Evolutionary conservation across 1,140 invertebrate genomes (phyloP).

Genomic region (Trachelipus rathkii): DNA sequence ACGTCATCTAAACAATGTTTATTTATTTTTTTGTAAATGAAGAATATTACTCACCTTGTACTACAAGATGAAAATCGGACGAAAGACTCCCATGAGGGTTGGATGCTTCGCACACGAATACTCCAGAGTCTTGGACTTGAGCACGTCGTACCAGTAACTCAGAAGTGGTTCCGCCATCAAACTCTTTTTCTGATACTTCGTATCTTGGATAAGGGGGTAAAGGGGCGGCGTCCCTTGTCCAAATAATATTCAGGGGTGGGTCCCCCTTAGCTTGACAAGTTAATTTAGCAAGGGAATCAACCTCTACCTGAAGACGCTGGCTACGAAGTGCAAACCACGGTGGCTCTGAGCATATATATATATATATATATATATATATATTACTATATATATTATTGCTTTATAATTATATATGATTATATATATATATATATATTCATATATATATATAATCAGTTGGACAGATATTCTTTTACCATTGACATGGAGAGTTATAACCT

Average conservation of each 20-base stretch:
- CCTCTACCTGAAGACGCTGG: slow-evolving; percentile 31
- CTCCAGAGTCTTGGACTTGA: slow-evolving; percentile 51
- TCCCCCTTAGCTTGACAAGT: slow-evolving; percentile 56
- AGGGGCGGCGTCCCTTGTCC: slow-evolving; percentile 68
- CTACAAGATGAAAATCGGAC: slow-evolving; percentile 52
- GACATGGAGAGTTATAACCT: slow-evolving; percentile 56
- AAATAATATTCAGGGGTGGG: slow-evolving; percentile 67
- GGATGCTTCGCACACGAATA: slow-evolving; percentile 52
- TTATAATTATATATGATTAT: too few relatives aligned
- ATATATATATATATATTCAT: too few relatives aligned
- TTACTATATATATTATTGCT: too few relatives aligned
- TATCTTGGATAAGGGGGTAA: slow-evolving; percentile 49
- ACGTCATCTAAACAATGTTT: too few relatives aligned
- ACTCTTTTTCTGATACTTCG: neutral
- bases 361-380: too few relatives aligned
- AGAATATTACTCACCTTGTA: slow-evolving; percentile 54
- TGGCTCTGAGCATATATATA: slow-evolving; percentile 29
- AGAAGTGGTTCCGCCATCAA: slow-evolving; percentile 24
- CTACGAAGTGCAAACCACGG: slow-evolving; percentile 36
- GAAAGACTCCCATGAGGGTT: slow-evolving; percentile 52
- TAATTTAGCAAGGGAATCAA: slow-evolving; percentile 30
- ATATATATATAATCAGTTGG: too few relatives aligned
- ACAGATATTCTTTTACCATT: slow-evolving; percentile 53
- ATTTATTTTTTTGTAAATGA: too few relatives aligned
- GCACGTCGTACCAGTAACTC: slow-evolving; percentile 49